Evolutionary conservation across 2,797 vertebrate species (phyloP), one percentile per base, ranked within the genome.

Genomic region (Graptemys geographica): DNA sequence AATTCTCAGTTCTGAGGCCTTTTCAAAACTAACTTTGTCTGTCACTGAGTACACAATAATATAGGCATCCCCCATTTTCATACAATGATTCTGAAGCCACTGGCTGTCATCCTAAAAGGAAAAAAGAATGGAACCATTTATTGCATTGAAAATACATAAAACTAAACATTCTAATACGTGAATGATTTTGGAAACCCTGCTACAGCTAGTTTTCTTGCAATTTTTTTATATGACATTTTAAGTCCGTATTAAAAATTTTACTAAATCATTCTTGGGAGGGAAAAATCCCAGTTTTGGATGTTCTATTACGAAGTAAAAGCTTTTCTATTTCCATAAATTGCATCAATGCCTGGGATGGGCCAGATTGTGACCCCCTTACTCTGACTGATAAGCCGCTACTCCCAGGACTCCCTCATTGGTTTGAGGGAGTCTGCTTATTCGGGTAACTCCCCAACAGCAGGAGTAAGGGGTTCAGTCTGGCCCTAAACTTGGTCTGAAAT

Each of bases 21-120:
- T 99, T 98, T 99, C 99, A 4, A 99, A 99, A 97, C 99, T 99
- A 16, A 98, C 98, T 96, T 99, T 99, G 98, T 99, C 99, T 1
- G 99, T 99, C 95, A 99, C 99, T 0, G 99, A 99, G 96, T 99
- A 99, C 9, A 99, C 99, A 8, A 99, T 99, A 97, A 99, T 99
- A 88, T 99, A 99, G 44, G 99, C 99, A 37, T 99, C 99, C 83
- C 99, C 99, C 99, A 99, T 99, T 95, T 99, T 99, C 99, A 99
- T 99, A 97, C 99, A 99, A 97, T 99, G 99, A 25, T 99, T 99
- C 90, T 99, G 99, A 86, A 99, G 98, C 99, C 99, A 99, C 94
- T 98, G 99, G 93, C 98, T 98, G 95, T 99, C 99, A 94, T 99
- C 99, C 99, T 99, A 76, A 86, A 97, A 47, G 90, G 44, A 92